Base-by-base conservation (phyloP, 2,888 invertebrate genomes). In the Boloria euphrosyne region DNA sequence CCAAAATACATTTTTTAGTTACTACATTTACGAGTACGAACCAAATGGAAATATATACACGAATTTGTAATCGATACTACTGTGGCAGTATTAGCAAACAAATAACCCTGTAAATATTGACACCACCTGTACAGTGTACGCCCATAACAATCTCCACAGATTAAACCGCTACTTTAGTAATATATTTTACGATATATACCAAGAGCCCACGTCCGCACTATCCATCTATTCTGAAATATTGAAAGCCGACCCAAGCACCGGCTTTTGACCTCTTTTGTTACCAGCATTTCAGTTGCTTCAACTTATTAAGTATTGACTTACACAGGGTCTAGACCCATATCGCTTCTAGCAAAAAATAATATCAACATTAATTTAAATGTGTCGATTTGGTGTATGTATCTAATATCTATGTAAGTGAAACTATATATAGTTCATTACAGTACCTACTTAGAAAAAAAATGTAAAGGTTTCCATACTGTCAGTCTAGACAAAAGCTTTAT, bases 251-350 rank as follows among this genome's bases (percentile, higher is more conserved):
- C 84, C 81, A 78, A 72, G 73, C 80, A 84, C 86, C 77, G 85
- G 85, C 83, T 83, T 86, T 86, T 85, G 88, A 88, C 87, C 89
- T 87, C 89, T 88, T 74, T 75, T 73, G 71, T 69, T 73, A 65
- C 70, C 68, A 70, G 73, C 70, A 89, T 90, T 88, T 89, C 86
- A 89, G 87, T 85, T 82, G 86, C 83, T 84, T 82, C 84, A 82
- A 86, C 83, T 86, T 88, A 87, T 87, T 84, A 82, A 83, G 78
- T 83, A 80, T 82, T 82, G 80, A 83, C 81, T 84, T 81, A 82
- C 84, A 82, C 82, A 83, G 84, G 60, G 10, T 31, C 31, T 38
- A 10, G 10, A 38, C 46, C 52, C 31, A 47, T 16, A 49, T 54
- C 17, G 27, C 49, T 59, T 38, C 10, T 38, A 17, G 17, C 31